Percentiles rank a stretch among this genome's conserved stretches.
Evolutionary conservation across 2,888 invertebrate genomes (phyloP).

Genomic region (Empis livida): DNA sequence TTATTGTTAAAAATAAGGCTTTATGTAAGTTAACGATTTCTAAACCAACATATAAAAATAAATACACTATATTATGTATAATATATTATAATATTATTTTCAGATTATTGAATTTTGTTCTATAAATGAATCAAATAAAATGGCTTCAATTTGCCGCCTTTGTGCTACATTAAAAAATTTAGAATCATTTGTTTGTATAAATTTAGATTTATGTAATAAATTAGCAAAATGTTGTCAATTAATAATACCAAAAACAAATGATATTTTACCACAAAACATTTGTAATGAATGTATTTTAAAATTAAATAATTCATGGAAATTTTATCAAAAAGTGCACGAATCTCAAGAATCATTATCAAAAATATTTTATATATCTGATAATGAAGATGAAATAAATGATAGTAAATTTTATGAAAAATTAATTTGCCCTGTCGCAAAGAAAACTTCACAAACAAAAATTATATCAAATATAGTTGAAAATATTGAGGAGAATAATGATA

Average conservation of each 20-base stretch:
- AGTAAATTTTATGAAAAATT: not conserved
- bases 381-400: not conserved
- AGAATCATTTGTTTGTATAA: conserved; percentile 10
- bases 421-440: not conserved
- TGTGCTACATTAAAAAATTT: conserved; percentile 21
- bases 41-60: too few species aligned
- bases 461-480: not conserved
- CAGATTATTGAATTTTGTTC: too few species aligned
- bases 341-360: conserved; percentile 21
- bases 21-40: too few species aligned
- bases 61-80: too few species aligned
- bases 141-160: conserved; percentile 20
- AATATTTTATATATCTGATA: conserved; percentile 6
- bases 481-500: not conserved
- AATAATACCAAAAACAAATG: conserved; percentile 12
- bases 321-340: conserved; percentile 19
- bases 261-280: conserved; percentile 19
- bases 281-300: conserved; percentile 19
- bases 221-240: conserved; percentile 19
- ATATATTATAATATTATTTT: too few species aligned
- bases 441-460: not conserved
- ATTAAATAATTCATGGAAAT: conserved; percentile 17
- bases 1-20: too few species aligned
- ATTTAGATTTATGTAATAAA: conserved; percentile 16
- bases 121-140: not conserved